These are phyloP conservation scores for Micropoecilia bifurca DNA, from an alignment of 2,797 vertebrate species.

Conservation along the genomic window DNA sequence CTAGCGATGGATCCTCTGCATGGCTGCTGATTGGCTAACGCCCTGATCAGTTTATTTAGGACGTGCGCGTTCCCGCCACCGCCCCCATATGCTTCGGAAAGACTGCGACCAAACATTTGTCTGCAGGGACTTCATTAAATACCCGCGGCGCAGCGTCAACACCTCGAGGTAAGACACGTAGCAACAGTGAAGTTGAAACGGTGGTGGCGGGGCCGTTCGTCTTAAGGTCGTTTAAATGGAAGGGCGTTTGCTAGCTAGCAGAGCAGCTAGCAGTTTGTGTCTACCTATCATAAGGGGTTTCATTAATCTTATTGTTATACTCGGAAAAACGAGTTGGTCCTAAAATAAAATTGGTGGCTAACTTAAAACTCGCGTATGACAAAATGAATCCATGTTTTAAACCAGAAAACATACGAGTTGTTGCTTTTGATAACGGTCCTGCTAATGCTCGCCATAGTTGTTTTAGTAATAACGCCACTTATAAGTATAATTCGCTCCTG, in stretches of 20 bases:
- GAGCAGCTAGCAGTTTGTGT: neutral
- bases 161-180: slow-evolving; percentile 65
- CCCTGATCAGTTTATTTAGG: slow-evolving; percentile 74
- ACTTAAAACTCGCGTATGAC: neutral
- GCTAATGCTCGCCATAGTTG: neutral
- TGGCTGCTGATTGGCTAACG: slow-evolving; percentile 67
- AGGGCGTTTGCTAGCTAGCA: slow-evolving; percentile 20
- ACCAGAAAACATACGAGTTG: neutral
- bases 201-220: neutral
- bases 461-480: neutral
- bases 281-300: too few species aligned
- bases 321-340: neutral
- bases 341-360: neutral
- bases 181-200: neutral
- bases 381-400: too few species aligned
- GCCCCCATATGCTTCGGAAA: slow-evolving; percentile 40
- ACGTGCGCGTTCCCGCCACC: slow-evolving; percentile 68
- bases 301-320: neutral
- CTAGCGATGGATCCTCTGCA: slow-evolving; percentile 35
- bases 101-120: slow-evolving; percentile 51
- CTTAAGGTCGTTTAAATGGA: neutral
- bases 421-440: neutral
- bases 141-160: slow-evolving; percentile 44
- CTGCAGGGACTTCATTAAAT: slow-evolving; percentile 57
- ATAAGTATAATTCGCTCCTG: neutral